These are phyloP conservation scores for Steinernema hermaphroditum DNA, from an alignment of 2,888 invertebrate genomes.

Conservation along the genomic window DNA sequence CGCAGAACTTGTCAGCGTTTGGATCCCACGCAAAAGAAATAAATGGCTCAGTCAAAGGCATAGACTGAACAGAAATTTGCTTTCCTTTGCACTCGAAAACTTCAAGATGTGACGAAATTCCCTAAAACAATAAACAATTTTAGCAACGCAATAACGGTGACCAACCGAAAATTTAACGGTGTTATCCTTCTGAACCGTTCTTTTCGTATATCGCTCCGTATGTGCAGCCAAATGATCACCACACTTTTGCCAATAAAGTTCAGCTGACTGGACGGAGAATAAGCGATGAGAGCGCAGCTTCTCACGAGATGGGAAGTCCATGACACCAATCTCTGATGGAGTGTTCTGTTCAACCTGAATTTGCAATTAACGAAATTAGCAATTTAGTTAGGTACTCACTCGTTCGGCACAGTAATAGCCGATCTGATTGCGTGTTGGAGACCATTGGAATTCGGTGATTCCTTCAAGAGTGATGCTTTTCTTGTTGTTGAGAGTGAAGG, in stretches of 20 bases:
- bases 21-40: constrained; percentile 97
- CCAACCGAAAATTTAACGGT: constrained; percentile 85
- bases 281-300: constrained; percentile 68
- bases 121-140: constrained; percentile 36
- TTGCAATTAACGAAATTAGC: not conserved
- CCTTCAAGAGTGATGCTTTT: constrained; percentile 76
- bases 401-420: constrained; percentile 99
- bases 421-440: constrained; percentile 84
- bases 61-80: constrained; percentile 94
- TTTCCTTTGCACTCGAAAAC: constrained; percentile 88
- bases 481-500: constrained; percentile 88
- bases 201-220: constrained; percentile 83
- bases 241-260: constrained; percentile 88
- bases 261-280: constrained; percentile 96
- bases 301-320: constrained; percentile 54
- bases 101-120: constrained; percentile 94
- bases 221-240: constrained; percentile 97
- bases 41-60: constrained; percentile 81
- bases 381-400: constrained; percentile 42
- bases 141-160: constrained; percentile 40
- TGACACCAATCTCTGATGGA: constrained; percentile 63
- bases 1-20: constrained; percentile 83
- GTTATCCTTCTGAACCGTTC: constrained; percentile 80
- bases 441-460: constrained; percentile 92
- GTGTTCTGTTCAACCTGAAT: constrained; percentile 40